Percentiles rank a stretch among this genome's conserved stretches.
Conservation (phyloP, 2,797 vertebrate species). For the Cercopithecus mitis region DNA sequence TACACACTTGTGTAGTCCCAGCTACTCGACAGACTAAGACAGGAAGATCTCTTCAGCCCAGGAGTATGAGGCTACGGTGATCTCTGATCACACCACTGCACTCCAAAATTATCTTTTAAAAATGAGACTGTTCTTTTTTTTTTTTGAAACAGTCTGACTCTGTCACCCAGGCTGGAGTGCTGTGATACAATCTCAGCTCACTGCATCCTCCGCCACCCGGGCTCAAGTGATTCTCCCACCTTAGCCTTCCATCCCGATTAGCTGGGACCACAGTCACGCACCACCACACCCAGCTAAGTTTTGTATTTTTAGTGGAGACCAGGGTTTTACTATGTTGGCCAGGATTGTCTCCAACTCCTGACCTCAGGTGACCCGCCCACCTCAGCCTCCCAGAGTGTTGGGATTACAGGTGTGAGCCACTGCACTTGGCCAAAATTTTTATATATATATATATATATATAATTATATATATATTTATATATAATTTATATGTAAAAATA, state of each 20-base stretch:
- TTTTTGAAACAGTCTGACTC: neutral
- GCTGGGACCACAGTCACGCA: neutral
- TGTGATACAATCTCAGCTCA: neutral
- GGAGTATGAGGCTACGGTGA: too few relatives aligned
- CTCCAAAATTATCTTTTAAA: too few relatives aligned
- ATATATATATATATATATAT: too few relatives aligned
- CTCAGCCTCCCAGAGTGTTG: neutral
- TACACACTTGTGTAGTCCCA: too few relatives aligned
- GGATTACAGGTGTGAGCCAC: neutral
- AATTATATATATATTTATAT: too few relatives aligned
- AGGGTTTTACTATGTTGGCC: neutral
- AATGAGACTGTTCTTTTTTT: neutral
- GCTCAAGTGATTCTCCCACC: neutral
- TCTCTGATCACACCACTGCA: too few relatives aligned
- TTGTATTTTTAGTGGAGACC: neutral
- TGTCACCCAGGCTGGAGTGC: neutral
- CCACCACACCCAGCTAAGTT: neutral
- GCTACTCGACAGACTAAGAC: too few relatives aligned
- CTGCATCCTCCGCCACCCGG: accelerated
- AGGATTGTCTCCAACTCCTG: neutral
- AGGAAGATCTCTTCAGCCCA: too few relatives aligned
- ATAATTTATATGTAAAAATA: too few relatives aligned
- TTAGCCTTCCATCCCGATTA: neutral
- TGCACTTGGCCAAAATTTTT: neutral
- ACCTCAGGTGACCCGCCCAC: neutral